A percentile compares a stretch with the other conserved stretches of the same genome.
Conservation (phyloP, 2,113 vertebrate genomes). For the Macroglossus sobrinus region DNA sequence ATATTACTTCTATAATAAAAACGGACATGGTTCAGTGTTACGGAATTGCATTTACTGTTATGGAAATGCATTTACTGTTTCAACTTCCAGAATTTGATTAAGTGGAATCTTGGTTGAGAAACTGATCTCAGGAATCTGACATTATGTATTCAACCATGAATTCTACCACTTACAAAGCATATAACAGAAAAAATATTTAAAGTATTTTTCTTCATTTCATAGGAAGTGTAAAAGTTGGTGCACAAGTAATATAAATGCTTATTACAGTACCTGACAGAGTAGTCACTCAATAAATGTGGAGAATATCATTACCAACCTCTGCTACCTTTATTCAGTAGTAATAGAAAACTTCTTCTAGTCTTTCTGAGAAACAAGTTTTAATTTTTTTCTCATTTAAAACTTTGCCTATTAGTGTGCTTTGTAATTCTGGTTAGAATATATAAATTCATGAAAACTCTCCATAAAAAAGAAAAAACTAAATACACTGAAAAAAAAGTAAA, state of each 20-base stretch:
- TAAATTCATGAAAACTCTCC: not conserved
- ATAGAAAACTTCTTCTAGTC: not conserved
- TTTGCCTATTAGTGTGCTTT: not conserved
- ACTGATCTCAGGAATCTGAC: not conserved
- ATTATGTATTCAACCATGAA: not conserved
- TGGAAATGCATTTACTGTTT: not conserved
- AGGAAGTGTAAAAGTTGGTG: not conserved
- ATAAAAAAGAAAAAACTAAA: not conserved
- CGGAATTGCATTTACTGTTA: not conserved
- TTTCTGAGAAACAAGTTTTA: not conserved
- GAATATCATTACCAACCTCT: not conserved
- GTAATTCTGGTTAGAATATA: not conserved
- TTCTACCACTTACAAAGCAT: not conserved
- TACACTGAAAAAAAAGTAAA: not conserved
- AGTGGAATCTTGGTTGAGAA: not conserved
- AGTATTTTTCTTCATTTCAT: not conserved
- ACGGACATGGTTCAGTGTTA: not conserved
- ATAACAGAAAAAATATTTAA: not conserved
- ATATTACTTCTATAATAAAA: not conserved
- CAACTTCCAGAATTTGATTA: not conserved
- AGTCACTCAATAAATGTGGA: not conserved
- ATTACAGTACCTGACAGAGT: not conserved
- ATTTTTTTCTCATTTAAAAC: not conserved
- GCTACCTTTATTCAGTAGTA: not conserved
- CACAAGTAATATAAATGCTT: not conserved